Evolutionary conservation across 2,888 invertebrate genomes (phyloP), one percentile per base, ranked within the genome.

Genomic region (Synergus japonicus): DNA sequence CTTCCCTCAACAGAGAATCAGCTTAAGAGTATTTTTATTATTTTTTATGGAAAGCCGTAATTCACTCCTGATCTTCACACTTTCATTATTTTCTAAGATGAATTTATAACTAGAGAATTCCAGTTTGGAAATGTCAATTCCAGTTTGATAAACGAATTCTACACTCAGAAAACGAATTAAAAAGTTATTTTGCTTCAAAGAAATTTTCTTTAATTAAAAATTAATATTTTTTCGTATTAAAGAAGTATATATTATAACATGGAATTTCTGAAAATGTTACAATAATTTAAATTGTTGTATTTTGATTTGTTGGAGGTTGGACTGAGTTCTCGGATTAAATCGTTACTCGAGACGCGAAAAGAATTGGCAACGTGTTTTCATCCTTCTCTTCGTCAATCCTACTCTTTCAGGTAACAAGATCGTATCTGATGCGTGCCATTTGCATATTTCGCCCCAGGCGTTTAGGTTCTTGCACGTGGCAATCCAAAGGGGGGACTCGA

Each of bases 361-460:
- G 73, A 73, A 73, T 73, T 73, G 73, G 22, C 73, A 73, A 73
- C 29, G 49, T 69, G 54, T 73, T 29, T 49, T 4, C 12, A 46
- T 73, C 73, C 73, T 73, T 73, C 49, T 73, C 37, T 4, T 54
- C 49, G 49, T 29, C 22, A 73, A 54, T 49, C 46, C 49, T 73
- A 73, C 73, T 54, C 73, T 73, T 73, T 73, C 73, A 83, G 83
- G 87, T 88, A 89, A 89, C 88, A 86, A 88, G 89, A 89, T 89
- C 86, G 85, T 89, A 83, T 81, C 76, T 85, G 86, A 85, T 86
- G 86, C 86, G 87, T 89, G 89, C 88, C 90, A 90, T 90, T 90
- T 90, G 87, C 90, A 90, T 90, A 90, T 89, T 87, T 88, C 86
- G 87, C 87, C 89, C 85, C 80, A 85, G 88, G 89, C 88, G 83